phyloP scores from a whole-genome alignment of 2,113 vertebrate genomes.

The Tupaia tana region DNA sequence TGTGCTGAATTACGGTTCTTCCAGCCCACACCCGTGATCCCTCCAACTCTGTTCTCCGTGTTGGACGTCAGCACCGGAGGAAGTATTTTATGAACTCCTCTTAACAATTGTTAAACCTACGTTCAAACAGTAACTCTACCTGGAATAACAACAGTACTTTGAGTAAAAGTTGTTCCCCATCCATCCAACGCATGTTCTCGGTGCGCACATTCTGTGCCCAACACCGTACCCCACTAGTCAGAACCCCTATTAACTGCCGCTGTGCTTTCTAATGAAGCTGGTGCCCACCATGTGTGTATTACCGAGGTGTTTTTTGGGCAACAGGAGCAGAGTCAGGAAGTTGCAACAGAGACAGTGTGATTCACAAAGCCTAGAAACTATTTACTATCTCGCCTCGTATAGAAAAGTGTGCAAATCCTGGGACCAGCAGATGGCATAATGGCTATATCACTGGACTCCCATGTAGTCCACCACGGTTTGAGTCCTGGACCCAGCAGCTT shows the following conservation, averaged over 20 bases:
- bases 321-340: neutral
- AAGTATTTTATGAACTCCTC: neutral
- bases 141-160: constrained; percentile 12
- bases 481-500: too few relatives aligned
- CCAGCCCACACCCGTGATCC: neutral
- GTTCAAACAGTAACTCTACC: neutral
- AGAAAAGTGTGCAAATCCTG: neutral
- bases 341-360: neutral
- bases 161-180: neutral
- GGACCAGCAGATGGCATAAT: too few relatives aligned
- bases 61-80: neutral
- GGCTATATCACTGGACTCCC: too few relatives aligned
- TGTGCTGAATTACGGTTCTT: neutral
- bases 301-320: neutral
- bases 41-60: neutral
- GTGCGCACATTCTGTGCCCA: neutral
- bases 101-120: neutral
- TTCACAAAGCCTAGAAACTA: neutral
- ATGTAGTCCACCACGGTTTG: too few relatives aligned
- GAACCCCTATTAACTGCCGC: neutral
- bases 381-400: neutral
- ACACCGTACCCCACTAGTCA: neutral
- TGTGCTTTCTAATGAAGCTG: neutral
- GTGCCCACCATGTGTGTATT: neutral
- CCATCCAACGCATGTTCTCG: neutral